Conservation (phyloP, 2,797 vertebrate genomes). For the Xenops minutus region DNA sequence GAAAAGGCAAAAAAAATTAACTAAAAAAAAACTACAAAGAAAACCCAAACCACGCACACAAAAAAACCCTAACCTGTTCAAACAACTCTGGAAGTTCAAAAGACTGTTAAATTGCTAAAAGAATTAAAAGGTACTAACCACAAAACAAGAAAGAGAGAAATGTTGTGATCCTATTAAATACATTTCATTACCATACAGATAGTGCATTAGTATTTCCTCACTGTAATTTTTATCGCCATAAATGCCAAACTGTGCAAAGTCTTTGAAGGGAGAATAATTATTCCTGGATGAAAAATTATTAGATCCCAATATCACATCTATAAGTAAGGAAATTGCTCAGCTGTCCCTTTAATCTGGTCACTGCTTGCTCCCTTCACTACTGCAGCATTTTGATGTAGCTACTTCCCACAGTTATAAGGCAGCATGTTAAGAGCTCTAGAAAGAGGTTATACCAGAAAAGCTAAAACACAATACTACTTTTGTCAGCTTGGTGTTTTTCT, state of each 20-base stretch:
- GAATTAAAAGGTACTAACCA: neutral
- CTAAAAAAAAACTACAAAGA: neutral
- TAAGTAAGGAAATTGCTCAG: neutral
- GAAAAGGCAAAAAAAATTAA: neutral
- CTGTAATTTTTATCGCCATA: neutral
- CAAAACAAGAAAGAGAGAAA: neutral
- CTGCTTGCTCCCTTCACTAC: neutral
- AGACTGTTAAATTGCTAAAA: neutral
- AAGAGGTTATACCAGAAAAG: neutral
- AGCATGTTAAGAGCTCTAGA: neutral
- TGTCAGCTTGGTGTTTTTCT: conserved; percentile 50
- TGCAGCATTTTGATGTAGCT: neutral
- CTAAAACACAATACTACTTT: neutral
- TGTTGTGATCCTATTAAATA: neutral
- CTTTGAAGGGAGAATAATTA: neutral
- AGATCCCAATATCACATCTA: neutral
- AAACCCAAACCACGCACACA: neutral
- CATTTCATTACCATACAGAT: neutral
- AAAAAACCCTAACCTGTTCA: neutral
- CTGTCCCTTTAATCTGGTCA: neutral
- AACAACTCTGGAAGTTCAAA: neutral
- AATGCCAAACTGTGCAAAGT: neutral
- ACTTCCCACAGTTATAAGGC: neutral
- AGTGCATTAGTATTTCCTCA: neutral
- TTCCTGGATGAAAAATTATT: neutral